A percentile compares a stretch with the other conserved stretches of the same genome.
phyloP scores from a whole-genome alignment of 2,113 vertebrate genomes.

The Neogobius melanostomus region DNA sequence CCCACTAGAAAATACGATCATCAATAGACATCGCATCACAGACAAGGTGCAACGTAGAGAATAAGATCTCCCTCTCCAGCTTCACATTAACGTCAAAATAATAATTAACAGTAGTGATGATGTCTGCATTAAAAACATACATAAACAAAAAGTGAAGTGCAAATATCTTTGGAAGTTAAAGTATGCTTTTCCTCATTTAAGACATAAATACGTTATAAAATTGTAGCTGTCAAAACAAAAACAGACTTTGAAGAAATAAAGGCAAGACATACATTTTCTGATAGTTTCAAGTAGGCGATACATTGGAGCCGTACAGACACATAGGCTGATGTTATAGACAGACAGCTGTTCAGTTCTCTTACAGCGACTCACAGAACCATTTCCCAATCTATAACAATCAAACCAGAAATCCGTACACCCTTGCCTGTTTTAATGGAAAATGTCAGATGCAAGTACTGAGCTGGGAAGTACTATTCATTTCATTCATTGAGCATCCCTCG shows the following conservation, averaged over 20 bases:
- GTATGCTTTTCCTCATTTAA: slow-evolving; percentile 74
- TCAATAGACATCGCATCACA: slow-evolving; percentile 86
- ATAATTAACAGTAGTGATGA: slow-evolving; percentile 54
- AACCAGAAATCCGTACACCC: slow-evolving; percentile 43
- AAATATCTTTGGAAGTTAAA: slow-evolving; percentile 98
- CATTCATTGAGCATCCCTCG: slow-evolving; percentile 27
- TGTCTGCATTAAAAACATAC: slow-evolving; percentile 76
- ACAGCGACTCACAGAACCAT: slow-evolving; percentile 15
- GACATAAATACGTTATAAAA: slow-evolving; percentile 83
- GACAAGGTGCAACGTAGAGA: slow-evolving; percentile 77
- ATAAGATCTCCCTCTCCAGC: slow-evolving; percentile 77
- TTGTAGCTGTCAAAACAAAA: slow-evolving; percentile 72
- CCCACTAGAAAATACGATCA: slow-evolving; percentile 81
- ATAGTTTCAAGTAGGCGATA: slow-evolving; percentile 94
- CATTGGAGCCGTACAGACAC: slow-evolving; percentile 49
- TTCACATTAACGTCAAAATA: slow-evolving; percentile 70
- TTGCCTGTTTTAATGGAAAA: slow-evolving; percentile 20
- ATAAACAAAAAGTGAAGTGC: slow-evolving; percentile 85
- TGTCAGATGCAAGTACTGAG: slow-evolving; percentile 23
- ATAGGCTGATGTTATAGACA: slow-evolving; percentile 31
- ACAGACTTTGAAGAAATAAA: slow-evolving; percentile 76
- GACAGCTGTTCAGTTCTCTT: slow-evolving; percentile 33
- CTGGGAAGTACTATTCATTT: slow-evolving; percentile 24
- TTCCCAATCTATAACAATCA: slow-evolving; percentile 28
- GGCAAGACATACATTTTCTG: slow-evolving; percentile 77